Conservation (phyloP, 2,888 invertebrate species). For the Ommatoiulus sabulosus region DNA sequence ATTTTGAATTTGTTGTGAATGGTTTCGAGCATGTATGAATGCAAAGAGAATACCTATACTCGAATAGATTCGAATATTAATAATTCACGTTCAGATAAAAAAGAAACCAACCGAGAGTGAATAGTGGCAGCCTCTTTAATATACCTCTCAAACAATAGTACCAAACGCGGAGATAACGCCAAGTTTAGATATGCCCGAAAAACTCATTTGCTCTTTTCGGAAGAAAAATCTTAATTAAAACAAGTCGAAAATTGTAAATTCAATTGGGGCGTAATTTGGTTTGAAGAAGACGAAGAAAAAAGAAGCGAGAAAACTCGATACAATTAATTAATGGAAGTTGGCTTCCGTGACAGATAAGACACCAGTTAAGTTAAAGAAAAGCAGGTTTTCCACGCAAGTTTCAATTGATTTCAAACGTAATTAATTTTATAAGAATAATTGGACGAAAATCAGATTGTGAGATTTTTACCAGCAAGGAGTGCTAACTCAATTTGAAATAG, state of each 20-base stretch:
- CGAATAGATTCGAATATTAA: too few species aligned
- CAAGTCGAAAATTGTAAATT: constrained; percentile 44
- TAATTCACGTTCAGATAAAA: too few species aligned
- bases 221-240: constrained; percentile 17
- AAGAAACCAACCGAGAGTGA: too few species aligned
- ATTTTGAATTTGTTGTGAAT: too few species aligned
- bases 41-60: too few species aligned
- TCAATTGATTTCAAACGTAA: constrained; percentile 29
- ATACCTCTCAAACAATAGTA: not conserved
- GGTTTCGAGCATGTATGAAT: too few species aligned
- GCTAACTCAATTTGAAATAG: not conserved
- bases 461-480: not conserved
- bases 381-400: constrained; percentile 25
- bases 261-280: constrained; percentile 35
- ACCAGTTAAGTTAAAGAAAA: constrained; percentile 25
- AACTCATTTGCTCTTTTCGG: not conserved
- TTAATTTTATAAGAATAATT: not conserved
- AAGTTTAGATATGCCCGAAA: not conserved
- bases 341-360: constrained; percentile 25
- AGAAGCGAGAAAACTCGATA: constrained; percentile 19
- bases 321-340: constrained; percentile 22
- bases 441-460: not conserved
- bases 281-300: not conserved
- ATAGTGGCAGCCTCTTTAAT: not conserved
- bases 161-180: not conserved